Percentiles rank a stretch among this genome's conserved stretches.
Conservation (phyloP, 2,888 invertebrate species). For the Griposia aprilina region DNA sequence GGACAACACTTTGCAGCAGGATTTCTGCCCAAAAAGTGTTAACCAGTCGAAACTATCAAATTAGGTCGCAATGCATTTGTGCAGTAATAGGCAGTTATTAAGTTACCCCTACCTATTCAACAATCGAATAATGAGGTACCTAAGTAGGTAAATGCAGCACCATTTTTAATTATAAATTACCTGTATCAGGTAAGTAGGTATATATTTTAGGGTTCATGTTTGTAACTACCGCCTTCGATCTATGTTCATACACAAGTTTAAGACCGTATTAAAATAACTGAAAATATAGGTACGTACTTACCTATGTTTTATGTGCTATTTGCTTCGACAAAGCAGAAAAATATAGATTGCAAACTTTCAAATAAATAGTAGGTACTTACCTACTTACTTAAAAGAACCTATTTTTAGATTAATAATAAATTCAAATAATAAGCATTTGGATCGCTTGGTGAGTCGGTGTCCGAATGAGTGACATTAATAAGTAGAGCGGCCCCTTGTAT, state of each 20-base stretch:
- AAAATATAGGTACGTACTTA: background rate
- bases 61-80: no score
- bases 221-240: background rate
- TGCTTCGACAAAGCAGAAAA: background rate
- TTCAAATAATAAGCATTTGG: background rate
- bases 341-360: background rate
- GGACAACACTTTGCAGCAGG: no score
- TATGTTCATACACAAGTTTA: background rate
- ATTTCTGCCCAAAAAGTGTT: no score
- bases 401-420: background rate
- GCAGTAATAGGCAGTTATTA: no score
- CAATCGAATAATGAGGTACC: no score
- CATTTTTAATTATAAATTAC: no score
- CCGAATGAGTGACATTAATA: constrained; percentile 43
- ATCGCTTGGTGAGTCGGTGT: background rate
- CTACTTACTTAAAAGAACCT: background rate
- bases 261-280: background rate
- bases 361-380: background rate
- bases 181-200: background rate
- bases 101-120: no score
- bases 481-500: constrained; percentile 45
- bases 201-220: background rate
- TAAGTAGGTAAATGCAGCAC: no score
- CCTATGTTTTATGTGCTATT: background rate
- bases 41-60: no score